A percentile compares a stretch with the other conserved stretches of the same genome.
Conservation (phyloP, 2,113 vertebrate species). For the Pongo pygmaeus region DNA sequence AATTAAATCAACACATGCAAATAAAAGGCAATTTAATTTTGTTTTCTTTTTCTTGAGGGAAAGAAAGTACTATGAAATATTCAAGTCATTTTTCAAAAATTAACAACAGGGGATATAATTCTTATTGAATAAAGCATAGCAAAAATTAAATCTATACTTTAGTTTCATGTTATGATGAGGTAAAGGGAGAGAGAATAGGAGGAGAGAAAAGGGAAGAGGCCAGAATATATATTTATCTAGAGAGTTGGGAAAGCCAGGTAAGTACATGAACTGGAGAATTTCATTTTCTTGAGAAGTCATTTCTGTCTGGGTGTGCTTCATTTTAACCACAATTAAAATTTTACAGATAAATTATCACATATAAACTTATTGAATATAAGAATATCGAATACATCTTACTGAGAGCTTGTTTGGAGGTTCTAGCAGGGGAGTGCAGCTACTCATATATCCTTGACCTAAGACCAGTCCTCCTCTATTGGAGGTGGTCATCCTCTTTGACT, state of each 20-base stretch:
- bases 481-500: too few relatives aligned
- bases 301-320: not conserved
- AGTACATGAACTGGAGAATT: not conserved
- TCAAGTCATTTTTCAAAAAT: not conserved
- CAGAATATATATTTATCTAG: not conserved
- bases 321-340: conserved; percentile 7
- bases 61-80: not conserved
- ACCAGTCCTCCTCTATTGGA: too few relatives aligned
- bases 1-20: conserved; percentile 7
- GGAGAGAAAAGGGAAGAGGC: not conserved
- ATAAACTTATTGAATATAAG: not conserved
- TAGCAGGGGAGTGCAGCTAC: too few relatives aligned
- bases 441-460: too few relatives aligned
- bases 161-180: not conserved
- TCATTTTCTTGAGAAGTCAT: not conserved
- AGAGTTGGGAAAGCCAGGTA: not conserved
- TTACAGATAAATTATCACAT: not conserved
- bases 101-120: not conserved
- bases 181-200: not conserved
- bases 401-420: too few relatives aligned
- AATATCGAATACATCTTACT: not conserved
- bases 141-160: not conserved
- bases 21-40: conserved; percentile 18
- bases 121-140: not conserved
- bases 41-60: conserved; percentile 13